These are phyloP conservation scores for Phengaris alcon DNA, from an alignment of 2,888 invertebrate genomes.

Conservation along the genomic window DNA sequence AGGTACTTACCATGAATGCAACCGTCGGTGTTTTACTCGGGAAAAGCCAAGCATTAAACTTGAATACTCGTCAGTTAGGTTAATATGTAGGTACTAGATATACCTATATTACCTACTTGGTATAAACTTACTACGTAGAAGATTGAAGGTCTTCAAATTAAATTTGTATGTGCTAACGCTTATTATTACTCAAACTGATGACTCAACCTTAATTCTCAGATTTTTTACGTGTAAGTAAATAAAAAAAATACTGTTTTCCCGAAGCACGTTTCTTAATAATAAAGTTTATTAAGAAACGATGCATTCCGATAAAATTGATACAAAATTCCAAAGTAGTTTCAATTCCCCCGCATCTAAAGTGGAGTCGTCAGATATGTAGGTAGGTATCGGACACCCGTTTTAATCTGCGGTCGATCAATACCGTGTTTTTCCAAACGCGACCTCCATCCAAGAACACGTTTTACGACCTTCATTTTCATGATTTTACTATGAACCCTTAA, in stretches of 20 bases:
- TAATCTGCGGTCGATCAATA: constrained; percentile 20
- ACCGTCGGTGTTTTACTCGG: no score
- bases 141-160: not conserved
- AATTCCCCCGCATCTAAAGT: not conserved
- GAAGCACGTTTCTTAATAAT: not conserved
- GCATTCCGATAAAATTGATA: not conserved
- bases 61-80: no score
- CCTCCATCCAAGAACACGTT: constrained; percentile 15
- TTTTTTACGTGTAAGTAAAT: not conserved
- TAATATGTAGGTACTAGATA: not conserved
- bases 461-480: constrained; percentile 15
- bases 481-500: constrained; percentile 16
- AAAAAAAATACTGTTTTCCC: not conserved
- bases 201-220: not conserved
- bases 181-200: not conserved
- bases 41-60: no score
- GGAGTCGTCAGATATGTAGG: not conserved
- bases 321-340: not conserved
- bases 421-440: constrained; percentile 16
- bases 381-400: not conserved
- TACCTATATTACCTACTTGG: not conserved
- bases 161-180: not conserved
- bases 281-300: not conserved
- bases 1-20: no score
- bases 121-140: not conserved